Conservation (phyloP, 2,888 invertebrate genomes). For the Lissonota sp. region DNA sequence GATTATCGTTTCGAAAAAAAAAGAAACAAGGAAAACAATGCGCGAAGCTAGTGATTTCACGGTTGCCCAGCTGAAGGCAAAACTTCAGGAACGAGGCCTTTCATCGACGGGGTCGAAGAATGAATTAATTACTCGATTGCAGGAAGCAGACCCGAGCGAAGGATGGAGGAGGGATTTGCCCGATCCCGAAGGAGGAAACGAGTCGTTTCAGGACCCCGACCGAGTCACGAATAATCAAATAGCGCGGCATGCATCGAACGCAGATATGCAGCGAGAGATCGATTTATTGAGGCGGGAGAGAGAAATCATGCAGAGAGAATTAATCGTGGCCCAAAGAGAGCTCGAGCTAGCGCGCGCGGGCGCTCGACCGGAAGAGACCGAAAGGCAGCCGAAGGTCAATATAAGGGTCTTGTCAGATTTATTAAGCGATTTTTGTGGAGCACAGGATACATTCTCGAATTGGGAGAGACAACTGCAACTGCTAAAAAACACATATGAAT, state of each 20-base stretch:
- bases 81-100: slow-evolving; percentile 12
- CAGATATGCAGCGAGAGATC: slow-evolving; percentile 24
- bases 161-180: slow-evolving; percentile 15
- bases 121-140: slow-evolving; percentile 25
- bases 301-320: slow-evolving; percentile 30
- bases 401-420: slow-evolving; percentile 10
- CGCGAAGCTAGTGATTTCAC: slow-evolving; percentile 40
- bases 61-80: slow-evolving; percentile 20
- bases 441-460: slow-evolving; percentile 15
- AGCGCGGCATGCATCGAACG: not conserved
- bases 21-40: too few relatives aligned
- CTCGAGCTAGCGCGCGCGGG: slow-evolving; percentile 13
- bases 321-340: slow-evolving; percentile 16
- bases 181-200: not conserved
- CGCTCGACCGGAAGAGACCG: not conserved
- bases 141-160: slow-evolving; percentile 19
- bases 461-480: slow-evolving; percentile 38
- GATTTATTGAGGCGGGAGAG: slow-evolving; percentile 32
- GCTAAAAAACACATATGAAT: slow-evolving; percentile 22
- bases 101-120: slow-evolving; percentile 4
- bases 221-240: too few relatives aligned
- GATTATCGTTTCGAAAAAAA: too few relatives aligned
- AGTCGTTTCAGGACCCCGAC: too few relatives aligned
- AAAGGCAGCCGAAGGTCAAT: slow-evolving; percentile 21
- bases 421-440: slow-evolving; percentile 37